phyloP scores from a whole-genome alignment of 2,888 invertebrate genomes.

The Cosmorhoe ocellata region DNA sequence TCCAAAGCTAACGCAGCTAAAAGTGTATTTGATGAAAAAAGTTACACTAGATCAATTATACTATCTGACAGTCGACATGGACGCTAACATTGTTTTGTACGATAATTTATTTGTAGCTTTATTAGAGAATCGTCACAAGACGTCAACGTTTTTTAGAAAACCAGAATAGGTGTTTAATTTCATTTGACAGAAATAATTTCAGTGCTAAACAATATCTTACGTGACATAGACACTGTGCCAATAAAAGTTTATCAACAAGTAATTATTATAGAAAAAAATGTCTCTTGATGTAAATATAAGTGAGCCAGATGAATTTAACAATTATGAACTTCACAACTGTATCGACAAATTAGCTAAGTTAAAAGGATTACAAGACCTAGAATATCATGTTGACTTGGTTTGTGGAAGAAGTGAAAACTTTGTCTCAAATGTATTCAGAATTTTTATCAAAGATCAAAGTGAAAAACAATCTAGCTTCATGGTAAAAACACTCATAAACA shows the following conservation, averaged over 20 bases:
- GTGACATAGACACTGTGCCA: too few relatives aligned
- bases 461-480: conserved; percentile 53
- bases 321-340: conserved; percentile 59
- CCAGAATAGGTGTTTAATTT: not conserved
- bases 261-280: too few relatives aligned
- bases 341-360: conserved; percentile 54
- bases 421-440: conserved; percentile 68
- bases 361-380: conserved; percentile 55
- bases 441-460: conserved; percentile 53
- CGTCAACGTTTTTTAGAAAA: not conserved
- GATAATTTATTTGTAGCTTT: too few relatives aligned
- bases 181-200: conserved; percentile 7
- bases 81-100: too few relatives aligned
- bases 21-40: too few relatives aligned
- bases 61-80: too few relatives aligned
- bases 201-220: conserved; percentile 14
- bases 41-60: too few relatives aligned
- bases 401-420: conserved; percentile 64
- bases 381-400: conserved; percentile 64
- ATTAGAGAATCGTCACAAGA: too few relatives aligned
- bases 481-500: conserved; percentile 68
- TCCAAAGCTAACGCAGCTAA: too few relatives aligned
- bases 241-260: too few relatives aligned
- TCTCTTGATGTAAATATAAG: conserved; percentile 74
- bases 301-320: conserved; percentile 72